Evolutionary conservation across 2,888 invertebrate species (phyloP).

Genomic region (Sthenelais limicola): DNA sequence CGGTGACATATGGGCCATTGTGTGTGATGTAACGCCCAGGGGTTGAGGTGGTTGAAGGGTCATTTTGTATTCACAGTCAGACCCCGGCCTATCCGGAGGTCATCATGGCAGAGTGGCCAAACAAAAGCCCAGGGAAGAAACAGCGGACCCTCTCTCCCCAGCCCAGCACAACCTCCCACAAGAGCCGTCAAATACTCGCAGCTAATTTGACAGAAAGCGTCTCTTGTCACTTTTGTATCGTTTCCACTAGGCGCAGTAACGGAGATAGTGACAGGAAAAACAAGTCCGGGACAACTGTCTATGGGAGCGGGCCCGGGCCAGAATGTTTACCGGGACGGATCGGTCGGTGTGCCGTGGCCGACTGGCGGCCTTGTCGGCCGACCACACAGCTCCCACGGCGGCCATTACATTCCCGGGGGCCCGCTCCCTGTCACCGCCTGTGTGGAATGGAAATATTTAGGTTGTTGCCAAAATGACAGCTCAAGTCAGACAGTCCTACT

Average conservation of each 20-base stretch:
- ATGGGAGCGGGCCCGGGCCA: background rate
- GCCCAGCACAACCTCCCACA: background rate
- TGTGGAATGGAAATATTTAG: conserved; percentile 21
- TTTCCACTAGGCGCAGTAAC: conserved; percentile 4
- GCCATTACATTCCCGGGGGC: conserved; percentile 5
- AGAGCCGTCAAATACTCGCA: no score
- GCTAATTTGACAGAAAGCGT: conserved; percentile 1
- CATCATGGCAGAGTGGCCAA: no score
- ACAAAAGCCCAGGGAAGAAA: no score
- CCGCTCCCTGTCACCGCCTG: conserved; percentile 7
- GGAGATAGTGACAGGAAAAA: conserved; percentile 5
- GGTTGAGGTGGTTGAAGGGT: no score
- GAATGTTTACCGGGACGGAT: background rate
- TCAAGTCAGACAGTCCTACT: no score
- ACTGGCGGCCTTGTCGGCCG: background rate
- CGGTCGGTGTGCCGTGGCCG: background rate
- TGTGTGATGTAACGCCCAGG: no score
- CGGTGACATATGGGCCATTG: no score
- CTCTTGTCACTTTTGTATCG: conserved; percentile 3
- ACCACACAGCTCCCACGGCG: background rate
- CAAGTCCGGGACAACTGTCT: background rate
- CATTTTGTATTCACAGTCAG: no score
- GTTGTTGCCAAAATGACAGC: background rate
- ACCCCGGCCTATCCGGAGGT: no score
- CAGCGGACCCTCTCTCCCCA: background rate